Base-by-base conservation (phyloP, 2,888 invertebrate genomes). In the Branchipolynoe longqiensis region DNA sequence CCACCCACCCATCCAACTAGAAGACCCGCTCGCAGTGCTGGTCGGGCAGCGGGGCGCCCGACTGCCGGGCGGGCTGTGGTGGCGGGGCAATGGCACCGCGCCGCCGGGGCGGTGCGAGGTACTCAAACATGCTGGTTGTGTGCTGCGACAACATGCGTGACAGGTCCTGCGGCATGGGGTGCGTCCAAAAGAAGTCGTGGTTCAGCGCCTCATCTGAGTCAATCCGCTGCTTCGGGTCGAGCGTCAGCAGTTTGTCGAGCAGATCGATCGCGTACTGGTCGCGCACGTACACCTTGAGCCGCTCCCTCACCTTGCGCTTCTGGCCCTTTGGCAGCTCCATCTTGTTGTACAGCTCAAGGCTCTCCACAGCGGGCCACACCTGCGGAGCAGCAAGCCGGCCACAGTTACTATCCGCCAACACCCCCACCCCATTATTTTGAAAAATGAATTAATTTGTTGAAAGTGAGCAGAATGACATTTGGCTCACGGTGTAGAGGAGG, bases 101-200 rank as follows among this genome's bases (percentile, higher is more conserved):
- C 91, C 97, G 92, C 91, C 98, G 91, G 85, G 97, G 96, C 88
- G 96, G 96, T 87, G 97, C 96, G 87, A 98, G 94, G 94, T 97
- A 98, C 93, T 99, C 98, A 93, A 98, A 99, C 98, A 98, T 98
- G 94, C 97, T 98, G 88, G 95, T 97, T 88, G 96, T 96, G 95
- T 97, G 97, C 91, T 97, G 97, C 0, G 97, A 97, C 88, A 99
- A 94, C 98, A 98, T 98, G 94, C 97, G 97, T 83, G 90, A 91
- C 74, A 94, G 90, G 85, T 94, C 94, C 31, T 88, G 88, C 0
- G 99, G 98, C 97, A 98, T 97, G 0, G 99, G 99, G 93, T 98
- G 98, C 4, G 97, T 97, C 98, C 98, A 99, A 95, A 99, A 99
- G 95, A 99, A 99, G 93, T 98, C 98, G 92, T 99, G 99, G 94